A percentile compares a stretch with the other conserved stretches of the same genome.
These are phyloP conservation scores for Microtus agrestis DNA, from an alignment of 2,797 vertebrate species.

Conservation along the genomic window DNA sequence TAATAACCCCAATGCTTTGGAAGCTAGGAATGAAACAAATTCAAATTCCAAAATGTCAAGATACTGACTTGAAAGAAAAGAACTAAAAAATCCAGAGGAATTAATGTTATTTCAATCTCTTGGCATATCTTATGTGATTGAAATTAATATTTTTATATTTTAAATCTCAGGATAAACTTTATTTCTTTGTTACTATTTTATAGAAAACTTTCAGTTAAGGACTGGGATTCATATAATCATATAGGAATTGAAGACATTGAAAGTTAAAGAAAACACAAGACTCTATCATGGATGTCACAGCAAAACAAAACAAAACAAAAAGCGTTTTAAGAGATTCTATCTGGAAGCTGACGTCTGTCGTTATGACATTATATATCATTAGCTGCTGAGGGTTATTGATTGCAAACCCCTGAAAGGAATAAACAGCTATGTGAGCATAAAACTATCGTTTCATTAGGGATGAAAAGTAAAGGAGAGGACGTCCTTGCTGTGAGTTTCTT, in stretches of 20 bases:
- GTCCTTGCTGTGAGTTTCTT: neutral
- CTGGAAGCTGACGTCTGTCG: neutral
- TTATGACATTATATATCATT: neutral
- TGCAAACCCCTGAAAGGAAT: neutral
- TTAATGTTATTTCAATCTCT: neutral
- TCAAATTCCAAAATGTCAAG: neutral
- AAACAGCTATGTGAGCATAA: neutral
- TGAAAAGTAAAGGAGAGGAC: neutral
- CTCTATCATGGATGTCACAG: neutral
- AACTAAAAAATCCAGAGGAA: neutral
- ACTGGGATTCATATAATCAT: neutral
- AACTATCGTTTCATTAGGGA: neutral
- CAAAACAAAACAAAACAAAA: neutral
- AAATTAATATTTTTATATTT: neutral
- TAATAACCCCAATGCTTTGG: neutral
- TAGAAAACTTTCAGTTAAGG: neutral
- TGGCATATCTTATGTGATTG: neutral
- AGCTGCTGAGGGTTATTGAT: neutral
- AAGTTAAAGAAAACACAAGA: neutral
- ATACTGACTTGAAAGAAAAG: slow-evolving; percentile 21
- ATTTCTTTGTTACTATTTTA: neutral
- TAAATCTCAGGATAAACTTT: neutral
- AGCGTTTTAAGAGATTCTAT: neutral
- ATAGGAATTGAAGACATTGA: neutral
- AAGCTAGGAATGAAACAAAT: neutral